Evolutionary conservation across 1,140 invertebrate species (phyloP).

Genomic region (Nephotettix cincticeps): DNA sequence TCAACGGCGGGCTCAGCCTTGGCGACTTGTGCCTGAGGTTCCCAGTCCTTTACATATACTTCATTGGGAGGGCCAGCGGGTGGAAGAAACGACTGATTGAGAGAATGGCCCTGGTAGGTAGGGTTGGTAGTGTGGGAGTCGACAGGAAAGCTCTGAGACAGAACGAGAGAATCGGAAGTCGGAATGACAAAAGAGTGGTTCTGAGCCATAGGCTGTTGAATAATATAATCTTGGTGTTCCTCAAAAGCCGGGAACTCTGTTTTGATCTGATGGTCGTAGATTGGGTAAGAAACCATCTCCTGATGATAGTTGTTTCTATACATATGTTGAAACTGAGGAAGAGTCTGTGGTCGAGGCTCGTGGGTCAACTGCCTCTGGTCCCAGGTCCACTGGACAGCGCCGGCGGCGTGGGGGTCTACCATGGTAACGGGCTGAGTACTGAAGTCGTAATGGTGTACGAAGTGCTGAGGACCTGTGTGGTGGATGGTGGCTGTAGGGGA

Average conservation of each 20-base stretch:
- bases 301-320: neutral
- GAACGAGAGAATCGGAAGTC: neutral
- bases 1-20: neutral
- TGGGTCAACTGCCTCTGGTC: neutral
- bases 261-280: neutral
- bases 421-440: neutral
- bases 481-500: slow-evolving; percentile 11
- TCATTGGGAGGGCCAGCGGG: neutral
- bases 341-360: neutral
- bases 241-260: neutral
- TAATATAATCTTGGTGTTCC: neutral
- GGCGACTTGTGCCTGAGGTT: neutral
- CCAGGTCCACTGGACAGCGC: neutral
- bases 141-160: neutral
- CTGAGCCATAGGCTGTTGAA: neutral
- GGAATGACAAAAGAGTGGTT: neutral
- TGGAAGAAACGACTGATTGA: neutral
- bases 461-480: neutral
- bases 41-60: neutral
- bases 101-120: neutral
- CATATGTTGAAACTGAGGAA: neutral
- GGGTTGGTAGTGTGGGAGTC: neutral
- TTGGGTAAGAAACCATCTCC: neutral
- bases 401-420: too few relatives aligned
- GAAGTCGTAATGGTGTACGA: neutral